Evolutionary conservation across 2,797 vertebrate species (phyloP).

Genomic region (Prionace glauca): DNA sequence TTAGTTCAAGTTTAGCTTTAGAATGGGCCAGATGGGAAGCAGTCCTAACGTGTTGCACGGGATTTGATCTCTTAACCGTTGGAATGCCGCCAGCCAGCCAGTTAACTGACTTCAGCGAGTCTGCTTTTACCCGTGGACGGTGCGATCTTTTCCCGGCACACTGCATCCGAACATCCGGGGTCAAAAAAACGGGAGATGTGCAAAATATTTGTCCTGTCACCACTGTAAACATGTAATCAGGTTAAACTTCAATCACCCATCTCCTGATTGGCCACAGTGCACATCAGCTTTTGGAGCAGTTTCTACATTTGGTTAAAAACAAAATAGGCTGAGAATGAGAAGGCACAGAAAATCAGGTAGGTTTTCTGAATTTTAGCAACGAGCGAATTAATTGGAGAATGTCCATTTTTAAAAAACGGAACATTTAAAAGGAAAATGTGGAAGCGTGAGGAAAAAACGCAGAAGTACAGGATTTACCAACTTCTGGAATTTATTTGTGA

Average conservation of each 20-base stretch:
- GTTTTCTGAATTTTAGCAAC: neutral
- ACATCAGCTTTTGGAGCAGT: neutral
- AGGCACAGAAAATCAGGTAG: neutral
- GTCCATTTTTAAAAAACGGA: neutral
- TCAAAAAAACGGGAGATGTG: too few relatives aligned
- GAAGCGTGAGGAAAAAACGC: neutral
- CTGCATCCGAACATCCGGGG: neutral
- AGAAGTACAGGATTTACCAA: neutral
- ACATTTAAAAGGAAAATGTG: neutral
- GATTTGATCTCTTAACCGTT: neutral
- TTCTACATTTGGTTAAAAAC: neutral
- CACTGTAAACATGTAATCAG: neutral
- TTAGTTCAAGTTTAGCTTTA: neutral
- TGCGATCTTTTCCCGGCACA: neutral
- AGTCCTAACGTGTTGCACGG: neutral
- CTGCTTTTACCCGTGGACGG: too few relatives aligned
- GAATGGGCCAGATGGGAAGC: neutral
- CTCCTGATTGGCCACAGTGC: neutral
- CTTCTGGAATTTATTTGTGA: too few relatives aligned
- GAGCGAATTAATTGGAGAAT: neutral
- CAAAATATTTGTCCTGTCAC: neutral
- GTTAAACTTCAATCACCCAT: conserved; percentile 12
- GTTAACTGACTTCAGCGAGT: neutral
- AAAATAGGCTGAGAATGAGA: neutral
- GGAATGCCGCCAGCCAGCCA: neutral